Evolutionary conservation across 1,140 invertebrate species (phyloP), one percentile per base, ranked within the genome.

Genomic region (Ganaspis sp.): DNA sequence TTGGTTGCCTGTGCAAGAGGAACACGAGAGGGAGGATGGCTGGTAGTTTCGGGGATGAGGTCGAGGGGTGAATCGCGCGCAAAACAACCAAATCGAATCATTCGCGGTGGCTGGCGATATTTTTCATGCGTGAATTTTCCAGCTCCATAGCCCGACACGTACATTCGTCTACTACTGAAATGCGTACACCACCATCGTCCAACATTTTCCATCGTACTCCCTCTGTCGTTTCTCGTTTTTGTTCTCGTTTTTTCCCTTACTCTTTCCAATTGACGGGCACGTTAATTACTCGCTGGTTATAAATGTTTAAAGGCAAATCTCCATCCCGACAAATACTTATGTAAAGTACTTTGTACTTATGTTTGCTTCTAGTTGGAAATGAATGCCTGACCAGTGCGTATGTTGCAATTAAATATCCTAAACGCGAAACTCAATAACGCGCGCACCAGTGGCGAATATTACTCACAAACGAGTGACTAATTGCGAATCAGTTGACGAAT

Each of bases 61-160:
- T 19, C 11, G 58, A 26, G 74, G 23, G 72, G 19, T 29, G 79
- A 85, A 81, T 84, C 84, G 84, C 70, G 79, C 75, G 81, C 85
- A 88, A 88, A 88, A 88, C 86, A 88, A 86, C 85, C 76, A 88
- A 89, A 89, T 89, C 85, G 86, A 89, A 89, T 89, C 84, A 87
- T 85, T 87, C 87, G 83, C 83, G 83, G 86, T 88, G 84, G 79
- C 84, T 85, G 79, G 21, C 81, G 86, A 83, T 89, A 88, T 88
- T 89, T 89, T 88, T 87, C 87, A 89, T 89, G 87, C 85, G 87
- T 89, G 88, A 89, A 89, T 88, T 89, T 89, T 87, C 82, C 86
- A 79, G 83, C 80, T 85, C 80, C 79, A 72, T 80, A 70, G 70
- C 21, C 38, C 53, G 29, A 12, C 72, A 72, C 73, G 71, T 74